A percentile compares a stretch with the other conserved stretches of the same genome.
Conservation (phyloP, 2,888 invertebrate species). For the Tenodera sinensis region DNA sequence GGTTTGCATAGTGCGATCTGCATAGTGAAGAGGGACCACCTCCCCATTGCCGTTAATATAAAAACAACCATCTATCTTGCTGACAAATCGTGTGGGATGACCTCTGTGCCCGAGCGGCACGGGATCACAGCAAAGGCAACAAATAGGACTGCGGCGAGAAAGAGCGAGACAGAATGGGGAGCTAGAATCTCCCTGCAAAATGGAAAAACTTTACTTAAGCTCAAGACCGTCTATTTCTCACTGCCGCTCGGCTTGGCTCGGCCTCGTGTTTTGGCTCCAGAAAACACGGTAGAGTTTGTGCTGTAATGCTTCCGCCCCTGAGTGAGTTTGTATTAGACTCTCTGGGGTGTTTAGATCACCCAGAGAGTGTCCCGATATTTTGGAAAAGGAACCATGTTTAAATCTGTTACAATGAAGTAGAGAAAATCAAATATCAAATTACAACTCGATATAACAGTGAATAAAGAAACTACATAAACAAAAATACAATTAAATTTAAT, state of each 20-base stretch:
- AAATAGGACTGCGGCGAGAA: not conserved
- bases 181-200: slow-evolving; percentile 14
- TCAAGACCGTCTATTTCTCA: not conserved
- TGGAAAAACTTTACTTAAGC: slow-evolving; percentile 30
- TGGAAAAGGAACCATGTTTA: too few relatives aligned
- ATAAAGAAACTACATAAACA: too few relatives aligned
- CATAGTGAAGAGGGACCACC: not conserved
- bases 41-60: not conserved
- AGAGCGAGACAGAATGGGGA: not conserved
- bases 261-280: not conserved
- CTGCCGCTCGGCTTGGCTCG: not conserved
- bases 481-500: too few relatives aligned
- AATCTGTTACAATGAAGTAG: too few relatives aligned
- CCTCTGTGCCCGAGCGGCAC: not conserved
- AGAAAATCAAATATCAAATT: too few relatives aligned
- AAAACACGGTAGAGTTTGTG: not conserved
- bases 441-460: too few relatives aligned
- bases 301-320: not conserved
- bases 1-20: not conserved
- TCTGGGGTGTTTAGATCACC: too few relatives aligned
- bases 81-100: not conserved
- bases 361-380: too few relatives aligned
- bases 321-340: not conserved
- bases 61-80: not conserved
- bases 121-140: not conserved